Conservation (phyloP, 2,888 invertebrate genomes). For the Leptothorax acervorum region DNA sequence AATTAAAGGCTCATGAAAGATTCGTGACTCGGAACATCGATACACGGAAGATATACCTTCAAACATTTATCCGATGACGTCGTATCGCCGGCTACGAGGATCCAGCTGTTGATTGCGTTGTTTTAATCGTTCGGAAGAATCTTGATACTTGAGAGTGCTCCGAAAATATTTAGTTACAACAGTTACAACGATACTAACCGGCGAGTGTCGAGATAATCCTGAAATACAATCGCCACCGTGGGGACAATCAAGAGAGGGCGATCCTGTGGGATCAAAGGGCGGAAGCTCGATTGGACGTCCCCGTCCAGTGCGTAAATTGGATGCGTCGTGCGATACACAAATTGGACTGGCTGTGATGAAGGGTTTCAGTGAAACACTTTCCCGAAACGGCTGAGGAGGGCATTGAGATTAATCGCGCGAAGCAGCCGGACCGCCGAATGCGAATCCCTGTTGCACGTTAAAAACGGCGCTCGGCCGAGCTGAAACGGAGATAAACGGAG, state of each 20-base stretch:
- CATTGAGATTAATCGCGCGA: background rate
- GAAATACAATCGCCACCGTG: conserved; percentile 23
- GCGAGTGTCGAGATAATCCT: conserved; percentile 10
- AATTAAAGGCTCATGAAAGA: background rate
- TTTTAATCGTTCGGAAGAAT: background rate
- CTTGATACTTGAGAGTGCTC: background rate
- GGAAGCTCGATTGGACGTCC: conserved; percentile 19
- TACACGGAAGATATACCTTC: background rate
- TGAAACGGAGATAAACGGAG: background rate
- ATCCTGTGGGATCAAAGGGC: conserved; percentile 38
- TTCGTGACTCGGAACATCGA: background rate
- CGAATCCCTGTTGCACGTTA: background rate
- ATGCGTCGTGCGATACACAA: conserved; percentile 40
- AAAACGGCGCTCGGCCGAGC: background rate
- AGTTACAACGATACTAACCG: background rate
- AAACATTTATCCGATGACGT: background rate
- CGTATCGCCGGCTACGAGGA: background rate
- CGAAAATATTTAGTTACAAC: conserved; percentile 7
- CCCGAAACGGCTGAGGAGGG: background rate
- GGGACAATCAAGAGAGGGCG: conserved; percentile 7
- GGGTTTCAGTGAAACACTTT: background rate
- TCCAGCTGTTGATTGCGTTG: background rate
- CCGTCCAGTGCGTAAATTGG: conserved; percentile 33
- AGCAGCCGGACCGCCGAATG: background rate
- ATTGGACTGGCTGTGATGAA: conserved; percentile 26